Conservation (phyloP, 2,797 vertebrate genomes). For the Corythornis leucogaster region DNA sequence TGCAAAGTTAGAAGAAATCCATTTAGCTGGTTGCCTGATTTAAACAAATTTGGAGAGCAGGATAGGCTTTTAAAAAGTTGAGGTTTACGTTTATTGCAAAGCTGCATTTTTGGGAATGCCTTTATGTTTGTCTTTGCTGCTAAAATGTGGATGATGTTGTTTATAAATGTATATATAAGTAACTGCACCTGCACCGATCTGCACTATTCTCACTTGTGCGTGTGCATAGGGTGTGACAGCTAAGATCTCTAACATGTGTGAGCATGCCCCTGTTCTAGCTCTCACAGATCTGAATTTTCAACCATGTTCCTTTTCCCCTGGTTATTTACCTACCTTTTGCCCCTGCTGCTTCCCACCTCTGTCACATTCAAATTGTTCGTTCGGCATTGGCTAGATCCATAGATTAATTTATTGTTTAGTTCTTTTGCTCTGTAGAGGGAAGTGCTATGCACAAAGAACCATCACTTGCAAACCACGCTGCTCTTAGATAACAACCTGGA, state of each 20-base stretch:
- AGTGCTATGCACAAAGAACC: not conserved
- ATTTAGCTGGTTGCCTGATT: not conserved
- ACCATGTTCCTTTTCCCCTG: not conserved
- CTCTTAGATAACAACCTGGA: not conserved
- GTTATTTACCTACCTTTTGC: not conserved
- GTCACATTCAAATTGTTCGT: not conserved
- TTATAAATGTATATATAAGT: not conserved
- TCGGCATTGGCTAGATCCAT: accelerated
- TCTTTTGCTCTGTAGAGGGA: not conserved
- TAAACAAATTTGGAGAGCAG: not conserved
- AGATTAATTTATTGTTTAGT: accelerated
- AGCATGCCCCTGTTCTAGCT: not conserved
- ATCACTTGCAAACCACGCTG: not conserved
- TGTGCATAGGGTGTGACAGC: slow-evolving; percentile 7
- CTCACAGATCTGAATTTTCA: slow-evolving; percentile 27
- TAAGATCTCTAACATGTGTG: not conserved
- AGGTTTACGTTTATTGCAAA: not conserved
- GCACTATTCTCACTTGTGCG: not conserved
- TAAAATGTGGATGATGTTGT: not conserved
- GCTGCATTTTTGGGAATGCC: not conserved
- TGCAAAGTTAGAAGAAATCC: slow-evolving; percentile 29
- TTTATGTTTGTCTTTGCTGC: not conserved
- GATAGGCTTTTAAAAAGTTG: not conserved
- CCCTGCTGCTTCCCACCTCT: not conserved
- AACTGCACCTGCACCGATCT: not conserved